These are phyloP conservation scores for Eupeodes latifasciatus DNA, from an alignment of 2,888 invertebrate genomes.

Conservation along the genomic window DNA sequence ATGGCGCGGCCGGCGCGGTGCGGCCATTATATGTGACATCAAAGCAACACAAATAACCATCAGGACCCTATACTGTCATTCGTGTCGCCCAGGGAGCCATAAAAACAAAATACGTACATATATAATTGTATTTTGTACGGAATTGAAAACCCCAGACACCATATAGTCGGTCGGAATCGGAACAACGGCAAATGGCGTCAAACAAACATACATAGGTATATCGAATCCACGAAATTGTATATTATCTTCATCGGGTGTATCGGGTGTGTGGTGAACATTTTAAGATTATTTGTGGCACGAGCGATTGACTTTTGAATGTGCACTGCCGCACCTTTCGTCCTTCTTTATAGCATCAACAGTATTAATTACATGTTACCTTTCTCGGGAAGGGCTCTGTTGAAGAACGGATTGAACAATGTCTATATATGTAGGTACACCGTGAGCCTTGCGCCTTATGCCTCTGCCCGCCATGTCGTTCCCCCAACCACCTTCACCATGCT, in stretches of 20 bases:
- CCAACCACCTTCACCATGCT: background rate
- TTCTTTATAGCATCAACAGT: conserved; percentile 59
- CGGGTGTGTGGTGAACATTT: conserved; percentile 51
- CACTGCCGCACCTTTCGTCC: conserved; percentile 53
- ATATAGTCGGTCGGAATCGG: background rate
- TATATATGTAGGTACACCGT: background rate
- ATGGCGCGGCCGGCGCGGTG: conserved; percentile 36
- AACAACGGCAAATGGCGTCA: conserved; percentile 68
- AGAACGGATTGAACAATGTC: background rate
- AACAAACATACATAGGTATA: conserved; percentile 23
- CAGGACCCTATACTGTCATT: conserved; percentile 30
- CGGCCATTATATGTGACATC: conserved; percentile 53
- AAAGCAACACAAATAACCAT: conserved; percentile 40
- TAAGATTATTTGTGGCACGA: conserved; percentile 73
- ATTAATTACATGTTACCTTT: conserved; percentile 73
- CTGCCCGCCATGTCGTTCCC: conserved; percentile 10
- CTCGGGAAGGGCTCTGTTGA: conserved; percentile 37
- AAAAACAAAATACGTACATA: conserved; percentile 26
- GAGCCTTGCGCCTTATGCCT: background rate
- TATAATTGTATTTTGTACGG: background rate
- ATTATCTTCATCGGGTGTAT: conserved; percentile 67
- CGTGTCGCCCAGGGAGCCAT: conserved; percentile 48
- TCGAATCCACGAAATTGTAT: conserved; percentile 38
- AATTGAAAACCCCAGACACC: conserved; percentile 14
- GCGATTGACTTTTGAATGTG: conserved; percentile 71